Percentiles rank a stretch among this genome's conserved stretches.
Conservation (phyloP, 2,113 vertebrate genomes). For the Nannobrachium achirus region DNA sequence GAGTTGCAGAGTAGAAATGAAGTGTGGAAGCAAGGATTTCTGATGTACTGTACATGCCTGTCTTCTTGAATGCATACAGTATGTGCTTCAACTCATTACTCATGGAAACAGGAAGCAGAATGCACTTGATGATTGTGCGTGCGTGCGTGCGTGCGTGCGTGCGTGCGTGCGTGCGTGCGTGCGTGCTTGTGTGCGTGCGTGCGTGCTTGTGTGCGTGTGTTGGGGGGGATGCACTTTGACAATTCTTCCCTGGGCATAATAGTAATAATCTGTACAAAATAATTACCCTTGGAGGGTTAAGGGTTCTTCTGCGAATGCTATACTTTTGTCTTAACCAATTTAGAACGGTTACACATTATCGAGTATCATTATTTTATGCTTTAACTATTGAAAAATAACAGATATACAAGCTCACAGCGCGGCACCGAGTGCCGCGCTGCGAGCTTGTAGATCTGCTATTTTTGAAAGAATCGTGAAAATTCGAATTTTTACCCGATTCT, state of each 20-base stretch:
- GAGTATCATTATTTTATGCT: no score
- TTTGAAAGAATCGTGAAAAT: no score
- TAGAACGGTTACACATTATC: no score
- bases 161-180: no score
- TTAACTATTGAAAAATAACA: no score
- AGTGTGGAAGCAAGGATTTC: conserved; percentile 52
- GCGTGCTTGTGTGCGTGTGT: no score
- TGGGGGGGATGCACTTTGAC: conserved; percentile 44
- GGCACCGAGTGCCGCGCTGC: no score
- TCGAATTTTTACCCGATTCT: no score
- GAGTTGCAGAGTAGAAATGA: conserved; percentile 31
- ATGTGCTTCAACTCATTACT: conserved; percentile 41
- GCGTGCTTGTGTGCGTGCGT: no score
- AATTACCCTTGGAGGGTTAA: conserved; percentile 43
- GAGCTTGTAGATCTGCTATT: no score
- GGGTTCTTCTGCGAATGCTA: conserved; percentile 27
- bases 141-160: no score
- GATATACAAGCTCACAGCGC: no score
- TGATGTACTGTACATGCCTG: conserved; percentile 23
- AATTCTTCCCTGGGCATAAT: conserved; percentile 68
- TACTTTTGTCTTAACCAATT: conserved; percentile 51
- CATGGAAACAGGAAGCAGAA: conserved; percentile 61
- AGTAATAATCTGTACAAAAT: conserved; percentile 79
- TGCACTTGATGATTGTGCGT: conserved; percentile 52
- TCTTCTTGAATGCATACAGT: conserved; percentile 39